phyloP scores from a whole-genome alignment of 2,888 invertebrate species.

The Myopa testacea region DNA sequence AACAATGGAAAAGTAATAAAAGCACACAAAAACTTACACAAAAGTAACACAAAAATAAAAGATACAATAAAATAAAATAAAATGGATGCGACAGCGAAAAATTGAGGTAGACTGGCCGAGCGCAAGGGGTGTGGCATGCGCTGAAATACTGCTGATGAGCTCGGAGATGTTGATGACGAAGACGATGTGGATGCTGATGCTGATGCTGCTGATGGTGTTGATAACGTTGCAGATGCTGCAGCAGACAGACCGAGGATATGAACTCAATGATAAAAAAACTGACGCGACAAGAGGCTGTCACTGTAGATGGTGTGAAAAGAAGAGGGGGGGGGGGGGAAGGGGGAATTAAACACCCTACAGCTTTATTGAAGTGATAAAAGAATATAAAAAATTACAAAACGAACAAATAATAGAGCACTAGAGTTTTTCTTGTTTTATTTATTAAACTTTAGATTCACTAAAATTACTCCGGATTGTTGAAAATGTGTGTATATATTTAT shows the following conservation, averaged over 20 bases:
- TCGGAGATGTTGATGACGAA: constrained; percentile 42
- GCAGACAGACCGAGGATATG: constrained; percentile 22
- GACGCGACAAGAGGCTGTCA: constrained; percentile 43
- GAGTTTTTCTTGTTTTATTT: not conserved
- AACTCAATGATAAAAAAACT: constrained; percentile 34
- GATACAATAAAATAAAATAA: constrained; percentile 11
- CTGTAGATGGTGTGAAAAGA: constrained; percentile 1
- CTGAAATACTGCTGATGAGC: constrained; percentile 45
- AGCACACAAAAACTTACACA: not conserved
- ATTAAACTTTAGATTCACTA: no score
- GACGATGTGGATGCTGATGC: constrained; percentile 28
- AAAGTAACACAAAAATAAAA: not conserved
- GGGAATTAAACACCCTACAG: not conserved
- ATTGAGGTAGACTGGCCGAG: not conserved
- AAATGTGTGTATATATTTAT: no score
- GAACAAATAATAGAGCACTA: not conserved
- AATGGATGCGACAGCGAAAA: constrained; percentile 20
- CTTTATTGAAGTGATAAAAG: not conserved
- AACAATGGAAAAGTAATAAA: constrained; percentile 33
- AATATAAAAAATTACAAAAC: not conserved
- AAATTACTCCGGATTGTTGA: no score
- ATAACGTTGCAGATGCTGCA: constrained; percentile 3
- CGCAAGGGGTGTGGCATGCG: constrained; percentile 25
- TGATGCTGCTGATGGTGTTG: constrained; percentile 1
- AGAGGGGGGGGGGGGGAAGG: not conserved